Evolutionary conservation across 2,113 vertebrate species (phyloP), one percentile per base, ranked within the genome.

Genomic region (Manacus vitellinus): DNA sequence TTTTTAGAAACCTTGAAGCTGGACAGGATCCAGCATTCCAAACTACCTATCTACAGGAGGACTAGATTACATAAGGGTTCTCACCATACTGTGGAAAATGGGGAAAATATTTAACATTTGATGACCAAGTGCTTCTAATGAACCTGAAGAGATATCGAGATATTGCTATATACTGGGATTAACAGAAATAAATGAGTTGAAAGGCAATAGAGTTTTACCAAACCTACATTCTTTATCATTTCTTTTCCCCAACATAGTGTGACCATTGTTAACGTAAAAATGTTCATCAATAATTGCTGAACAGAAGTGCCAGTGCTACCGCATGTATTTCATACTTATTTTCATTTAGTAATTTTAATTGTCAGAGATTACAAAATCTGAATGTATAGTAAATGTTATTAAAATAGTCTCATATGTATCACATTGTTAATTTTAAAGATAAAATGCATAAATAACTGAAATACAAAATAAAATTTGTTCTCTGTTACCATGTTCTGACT

Each of bases 201-300:
- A 77, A 27, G 1, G 2, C 46, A 83, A 59, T 20, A 30, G 2
- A 22, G 35, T 63, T 73, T 81, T 49, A 43, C 4, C 61, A 71
- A 85, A 61, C 3, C 2, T 21, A 7, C 25, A 13, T 54, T 80
- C 7, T 51, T 74, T 52, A 63, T 43, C 0, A n/a, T 12, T 7
- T 61, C 7, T 71, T 56, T 91, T 73, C 44, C n/a, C 24, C 17
- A 46, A 16, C 18, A 30, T 12, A 56, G 1, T 56, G 15, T 65
- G 33, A 59, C 3, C 3, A 44, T 8, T 2, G 3, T 61, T 77
- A 73, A 72, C 55, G 3, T 37, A 46, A 68, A 76, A 79, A 35
- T 0, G 1, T 24, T 83, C 4, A 10, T n/a, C 17, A 39, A 4
- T 54, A 59, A 39, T 47, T 3, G 0, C 25, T 61, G 28, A 68